These are phyloP conservation scores for Pseudococcus jackbeardsleyi DNA, from an alignment of 2,888 invertebrate species.

Conservation along the genomic window DNA sequence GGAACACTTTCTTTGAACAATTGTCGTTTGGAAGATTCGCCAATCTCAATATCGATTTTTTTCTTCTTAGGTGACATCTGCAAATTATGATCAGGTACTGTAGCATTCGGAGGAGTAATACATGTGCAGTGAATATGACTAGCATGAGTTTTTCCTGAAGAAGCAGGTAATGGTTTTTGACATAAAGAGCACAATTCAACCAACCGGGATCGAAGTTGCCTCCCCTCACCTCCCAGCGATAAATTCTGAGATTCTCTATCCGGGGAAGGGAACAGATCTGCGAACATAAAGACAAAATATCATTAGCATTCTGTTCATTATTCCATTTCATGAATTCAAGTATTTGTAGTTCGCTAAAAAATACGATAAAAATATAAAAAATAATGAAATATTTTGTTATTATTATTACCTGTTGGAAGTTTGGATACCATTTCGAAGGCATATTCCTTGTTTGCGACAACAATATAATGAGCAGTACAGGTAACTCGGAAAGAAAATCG, in stretches of 20 bases:
- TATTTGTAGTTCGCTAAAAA: too few species aligned
- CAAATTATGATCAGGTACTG: conserved; percentile 61
- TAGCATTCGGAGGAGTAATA: conserved; percentile 65
- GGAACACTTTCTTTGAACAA: conserved; percentile 66
- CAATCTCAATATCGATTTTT: conserved; percentile 48
- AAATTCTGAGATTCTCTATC: conserved; percentile 65
- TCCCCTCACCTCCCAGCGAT: conserved; percentile 64
- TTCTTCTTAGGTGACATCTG: conserved; percentile 66
- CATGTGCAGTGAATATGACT: conserved; percentile 65
- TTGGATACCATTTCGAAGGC: conserved; percentile 68
- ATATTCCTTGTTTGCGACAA: conserved; percentile 68
- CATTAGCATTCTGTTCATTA: neutral
- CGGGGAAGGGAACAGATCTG: conserved; percentile 66
- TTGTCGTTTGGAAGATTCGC: conserved; percentile 66
- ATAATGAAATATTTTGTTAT: too few species aligned
- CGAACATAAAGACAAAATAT: neutral
- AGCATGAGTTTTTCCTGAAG: conserved; percentile 61
- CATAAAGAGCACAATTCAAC: conserved; percentile 66
- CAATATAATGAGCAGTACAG: conserved; percentile 17
- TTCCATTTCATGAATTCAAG: too few species aligned
- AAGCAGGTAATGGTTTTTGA: conserved; percentile 65
- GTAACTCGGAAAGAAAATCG: conserved; percentile 33
- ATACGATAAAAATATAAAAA: too few species aligned
- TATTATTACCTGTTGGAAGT: conserved; percentile 67
- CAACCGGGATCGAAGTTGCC: conserved; percentile 65